These are phyloP conservation scores for Choristoneura fumiferana DNA, from an alignment of 1,140 invertebrate species.

Conservation along the genomic window DNA sequence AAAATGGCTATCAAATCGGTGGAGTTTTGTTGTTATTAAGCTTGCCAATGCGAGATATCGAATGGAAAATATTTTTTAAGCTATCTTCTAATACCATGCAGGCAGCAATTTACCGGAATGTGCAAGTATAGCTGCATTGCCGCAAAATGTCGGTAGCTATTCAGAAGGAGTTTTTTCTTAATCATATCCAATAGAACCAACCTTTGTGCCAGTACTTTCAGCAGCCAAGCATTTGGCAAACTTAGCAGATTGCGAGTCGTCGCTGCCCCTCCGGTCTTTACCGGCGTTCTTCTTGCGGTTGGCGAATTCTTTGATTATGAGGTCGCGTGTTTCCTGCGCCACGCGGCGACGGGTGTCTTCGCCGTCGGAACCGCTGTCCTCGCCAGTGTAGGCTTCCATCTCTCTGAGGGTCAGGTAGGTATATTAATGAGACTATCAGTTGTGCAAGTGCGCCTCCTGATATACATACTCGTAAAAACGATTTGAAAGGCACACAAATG, in stretches of 20 bases:
- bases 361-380: slow-evolving; percentile 69
- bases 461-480: too few species aligned
- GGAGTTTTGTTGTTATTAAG: too few species aligned
- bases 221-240: slow-evolving; percentile 79
- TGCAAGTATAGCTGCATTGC: too few species aligned
- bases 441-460: background rate
- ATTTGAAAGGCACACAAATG: too few species aligned
- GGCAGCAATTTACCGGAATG: too few species aligned
- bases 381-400: slow-evolving; percentile 53
- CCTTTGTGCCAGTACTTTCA: slow-evolving; percentile 83
- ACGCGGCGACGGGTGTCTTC: slow-evolving; percentile 73
- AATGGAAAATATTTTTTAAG: too few species aligned
- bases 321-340: slow-evolving; percentile 79
- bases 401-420: slow-evolving; percentile 43
- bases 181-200: slow-evolving; percentile 47
- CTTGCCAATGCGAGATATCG: too few species aligned
- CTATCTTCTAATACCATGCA: too few species aligned
- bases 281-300: slow-evolving; percentile 76
- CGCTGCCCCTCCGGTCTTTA: slow-evolving; percentile 37
- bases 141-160: too few species aligned
- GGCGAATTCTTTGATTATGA: slow-evolving; percentile 85
- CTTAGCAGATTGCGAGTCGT: slow-evolving; percentile 52
- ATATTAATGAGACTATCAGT: background rate
- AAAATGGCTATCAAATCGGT: too few species aligned
- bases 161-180: too few species aligned